Conservation (phyloP, 2,888 invertebrate genomes). For the Artemia sp. region DNA sequence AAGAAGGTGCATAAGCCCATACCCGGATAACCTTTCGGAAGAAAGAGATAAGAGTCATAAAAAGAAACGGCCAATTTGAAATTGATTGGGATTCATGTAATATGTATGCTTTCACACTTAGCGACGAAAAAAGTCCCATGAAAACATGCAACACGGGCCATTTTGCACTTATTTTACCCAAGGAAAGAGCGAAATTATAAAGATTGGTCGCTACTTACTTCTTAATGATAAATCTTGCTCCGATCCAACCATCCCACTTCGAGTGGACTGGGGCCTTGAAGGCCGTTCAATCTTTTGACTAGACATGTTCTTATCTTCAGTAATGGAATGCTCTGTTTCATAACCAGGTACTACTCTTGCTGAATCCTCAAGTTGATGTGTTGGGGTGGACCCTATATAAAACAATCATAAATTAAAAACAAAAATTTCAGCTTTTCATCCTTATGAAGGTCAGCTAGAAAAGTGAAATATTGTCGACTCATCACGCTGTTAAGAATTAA, state of each 20-base stretch:
- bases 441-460: not conserved
- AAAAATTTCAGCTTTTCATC: not conserved
- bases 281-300: not conserved
- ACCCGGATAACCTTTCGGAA: no score
- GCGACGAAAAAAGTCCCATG: no score
- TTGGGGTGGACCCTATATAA: no score
- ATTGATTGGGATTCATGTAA: no score
- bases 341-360: constrained; percentile 8
- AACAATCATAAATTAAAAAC: not conserved
- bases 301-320: not conserved
- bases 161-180: no score
- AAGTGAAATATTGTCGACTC: not conserved
- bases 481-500: no score
- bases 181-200: no score
- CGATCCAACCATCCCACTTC: not conserved
- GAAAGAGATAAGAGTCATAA: no score
- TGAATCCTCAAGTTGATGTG: not conserved
- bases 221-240: not conserved
- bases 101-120: no score
- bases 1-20: no score
- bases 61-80: no score
- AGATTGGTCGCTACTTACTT: not conserved
- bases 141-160: no score
- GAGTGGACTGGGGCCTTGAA: not conserved
- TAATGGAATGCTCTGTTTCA: constrained; percentile 4